A percentile compares a stretch with the other conserved stretches of the same genome.
These are phyloP conservation scores for Phylloscopus collybita DNA, from an alignment of 2,797 vertebrate species.

Conservation along the genomic window DNA sequence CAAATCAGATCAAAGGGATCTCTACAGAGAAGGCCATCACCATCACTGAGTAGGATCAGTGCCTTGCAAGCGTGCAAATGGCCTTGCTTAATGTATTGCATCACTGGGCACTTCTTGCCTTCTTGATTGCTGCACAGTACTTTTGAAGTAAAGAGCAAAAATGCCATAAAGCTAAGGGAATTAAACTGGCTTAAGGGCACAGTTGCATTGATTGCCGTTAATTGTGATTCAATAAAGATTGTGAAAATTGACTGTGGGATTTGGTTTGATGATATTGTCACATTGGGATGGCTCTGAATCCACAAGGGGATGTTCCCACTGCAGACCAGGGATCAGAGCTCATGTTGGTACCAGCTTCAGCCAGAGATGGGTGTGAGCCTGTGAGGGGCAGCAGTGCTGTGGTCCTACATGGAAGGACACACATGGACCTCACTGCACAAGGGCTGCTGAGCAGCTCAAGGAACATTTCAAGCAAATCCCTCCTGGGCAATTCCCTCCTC, in stretches of 20 bases:
- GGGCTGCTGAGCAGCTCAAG: neutral
- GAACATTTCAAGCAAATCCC: neutral
- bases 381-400: neutral
- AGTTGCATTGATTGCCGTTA: neutral
- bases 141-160: neutral
- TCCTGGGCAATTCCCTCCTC: neutral
- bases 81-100: accelerated
- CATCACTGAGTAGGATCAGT: neutral
- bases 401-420: neutral
- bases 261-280: neutral
- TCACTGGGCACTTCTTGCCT: neutral
- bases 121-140: neutral
- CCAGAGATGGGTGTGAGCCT: accelerated
- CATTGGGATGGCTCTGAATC: neutral
- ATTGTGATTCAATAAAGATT: slow-evolving; percentile 52
- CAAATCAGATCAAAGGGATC: slow-evolving; percentile 68
- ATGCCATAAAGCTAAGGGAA: neutral
- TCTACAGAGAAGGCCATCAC: slow-evolving; percentile 58
- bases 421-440: neutral
- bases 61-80: accelerated
- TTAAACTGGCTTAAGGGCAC: neutral
- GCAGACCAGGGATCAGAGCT: accelerated
- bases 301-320: neutral
- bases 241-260: neutral
- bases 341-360: neutral